These are phyloP conservation scores for Lacerta agilis DNA, from an alignment of 2,797 vertebrate genomes.

Conservation along the genomic window DNA sequence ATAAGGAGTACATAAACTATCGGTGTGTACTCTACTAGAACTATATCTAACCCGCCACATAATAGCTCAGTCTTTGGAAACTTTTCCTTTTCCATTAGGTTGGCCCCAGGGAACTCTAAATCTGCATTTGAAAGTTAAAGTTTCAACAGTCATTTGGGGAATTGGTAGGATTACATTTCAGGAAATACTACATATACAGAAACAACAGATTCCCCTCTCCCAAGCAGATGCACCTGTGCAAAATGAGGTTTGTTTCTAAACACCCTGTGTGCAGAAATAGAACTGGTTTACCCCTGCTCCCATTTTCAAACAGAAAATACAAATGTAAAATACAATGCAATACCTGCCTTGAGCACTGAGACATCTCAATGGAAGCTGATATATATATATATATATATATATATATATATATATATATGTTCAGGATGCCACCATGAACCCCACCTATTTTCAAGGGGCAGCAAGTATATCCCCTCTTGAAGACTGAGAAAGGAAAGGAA, in stretches of 20 bases:
- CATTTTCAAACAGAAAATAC: neutral
- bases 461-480: neutral
- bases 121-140: neutral
- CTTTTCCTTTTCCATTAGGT: neutral
- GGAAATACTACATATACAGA: neutral
- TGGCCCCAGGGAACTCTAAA: neutral
- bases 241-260: neutral
- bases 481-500: neutral
- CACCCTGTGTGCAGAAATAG: neutral
- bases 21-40: neutral
- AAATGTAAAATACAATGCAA: neutral
- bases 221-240: neutral
- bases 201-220: neutral
- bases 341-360: neutral
- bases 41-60: neutral
- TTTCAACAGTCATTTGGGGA: neutral
- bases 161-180: neutral
- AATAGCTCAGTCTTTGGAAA: neutral
- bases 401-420: neutral
- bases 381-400: neutral
- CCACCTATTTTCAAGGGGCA: neutral
- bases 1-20: accelerated
- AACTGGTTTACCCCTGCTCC: neutral
- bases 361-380: too few relatives aligned
- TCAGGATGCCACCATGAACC: neutral